Evolutionary conservation across 2,888 invertebrate genomes (phyloP), one percentile per base, ranked within the genome.

Genomic region (Scaptomyza flava): DNA sequence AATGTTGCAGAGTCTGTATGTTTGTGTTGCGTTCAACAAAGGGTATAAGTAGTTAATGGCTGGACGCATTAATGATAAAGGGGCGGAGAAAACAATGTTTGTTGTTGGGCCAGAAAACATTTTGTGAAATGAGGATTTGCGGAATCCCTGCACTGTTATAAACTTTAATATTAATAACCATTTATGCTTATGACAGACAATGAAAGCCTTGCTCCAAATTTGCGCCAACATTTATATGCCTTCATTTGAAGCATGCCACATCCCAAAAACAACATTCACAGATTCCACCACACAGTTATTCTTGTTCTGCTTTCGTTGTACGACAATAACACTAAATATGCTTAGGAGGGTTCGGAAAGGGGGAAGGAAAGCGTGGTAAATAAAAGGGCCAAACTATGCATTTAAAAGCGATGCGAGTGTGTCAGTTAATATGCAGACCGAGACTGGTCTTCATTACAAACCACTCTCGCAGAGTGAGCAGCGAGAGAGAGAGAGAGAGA

Each of bases 151-250:
- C 51, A 58, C 63, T 57, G 81, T 67, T 79, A 73, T 73, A 69
- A 78, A 69, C 78, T 80, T 83, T 87, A 82, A 85, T 82, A 87
- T 82, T 82, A 85, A 82, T 82, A 87, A 76, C 82, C 88, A 76
- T 85, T 87, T 85, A 81, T 82, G 88, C 86, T 81, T 81, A 87
- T 87, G 79, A 85, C 79, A 81, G 79, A 87, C 72, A 84, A 85
- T 81, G 76, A 77, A 83, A 77, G 67, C 83, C 52, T 51, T 79
- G 68, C 62, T 61, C 63, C 64, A 64, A 69, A 79, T 69, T 65
- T 60, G 63, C 62, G 43, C 34, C 48, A 48, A 1, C 34, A 38
- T 14, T 20, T 17, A 41, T 6, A 6, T 30, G 7, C 48, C 17
- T 34, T 38, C 14, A 31, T 20, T 41, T 41, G 17, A 41, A 17